Percentiles rank a stretch among this genome's conserved stretches.
phyloP scores from a whole-genome alignment of 2,888 invertebrate genomes.

The Apantesis nais region DNA sequence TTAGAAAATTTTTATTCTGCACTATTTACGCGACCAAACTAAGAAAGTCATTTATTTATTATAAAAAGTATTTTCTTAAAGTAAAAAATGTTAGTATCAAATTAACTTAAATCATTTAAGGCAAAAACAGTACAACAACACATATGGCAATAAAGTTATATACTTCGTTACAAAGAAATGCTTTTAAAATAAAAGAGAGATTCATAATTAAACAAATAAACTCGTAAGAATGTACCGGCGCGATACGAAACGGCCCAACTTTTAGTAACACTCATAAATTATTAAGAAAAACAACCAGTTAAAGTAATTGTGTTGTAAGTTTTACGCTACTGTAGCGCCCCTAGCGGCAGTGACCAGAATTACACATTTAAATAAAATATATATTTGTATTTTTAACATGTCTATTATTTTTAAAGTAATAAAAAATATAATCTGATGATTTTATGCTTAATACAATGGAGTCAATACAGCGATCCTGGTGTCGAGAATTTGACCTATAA shows the following conservation, averaged over 20 bases:
- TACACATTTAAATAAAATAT: slow-evolving; percentile 6
- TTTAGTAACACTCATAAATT: slow-evolving; percentile 45
- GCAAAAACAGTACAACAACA: slow-evolving; percentile 19
- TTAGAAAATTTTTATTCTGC: too few species aligned
- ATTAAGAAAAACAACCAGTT: slow-evolving; percentile 51
- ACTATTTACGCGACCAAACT: too few species aligned
- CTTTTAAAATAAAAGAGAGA: slow-evolving; percentile 32
- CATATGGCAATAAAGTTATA: slow-evolving; percentile 15
- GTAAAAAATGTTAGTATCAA: background rate
- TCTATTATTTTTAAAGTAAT: background rate
- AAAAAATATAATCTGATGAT: background rate
- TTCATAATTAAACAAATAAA: slow-evolving; percentile 45
- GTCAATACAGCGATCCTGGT: slow-evolving; percentile 11
- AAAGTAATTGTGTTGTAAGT: slow-evolving; percentile 37
- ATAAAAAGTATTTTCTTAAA: too few species aligned
- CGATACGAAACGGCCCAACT: slow-evolving; percentile 35
- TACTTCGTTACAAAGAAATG: slow-evolving; percentile 25
- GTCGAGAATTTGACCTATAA: slow-evolving; percentile 3
- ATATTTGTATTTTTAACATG: background rate
- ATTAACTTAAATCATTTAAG: slow-evolving; percentile 7
- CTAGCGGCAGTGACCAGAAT: slow-evolving; percentile 41
- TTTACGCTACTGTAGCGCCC: slow-evolving; percentile 47
- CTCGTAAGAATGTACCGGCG: slow-evolving; percentile 25
- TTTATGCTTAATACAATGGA: background rate
- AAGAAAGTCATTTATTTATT: too few species aligned